These are phyloP conservation scores for Anastrepha obliqua DNA, from an alignment of 1,140 invertebrate species.

Conservation along the genomic window DNA sequence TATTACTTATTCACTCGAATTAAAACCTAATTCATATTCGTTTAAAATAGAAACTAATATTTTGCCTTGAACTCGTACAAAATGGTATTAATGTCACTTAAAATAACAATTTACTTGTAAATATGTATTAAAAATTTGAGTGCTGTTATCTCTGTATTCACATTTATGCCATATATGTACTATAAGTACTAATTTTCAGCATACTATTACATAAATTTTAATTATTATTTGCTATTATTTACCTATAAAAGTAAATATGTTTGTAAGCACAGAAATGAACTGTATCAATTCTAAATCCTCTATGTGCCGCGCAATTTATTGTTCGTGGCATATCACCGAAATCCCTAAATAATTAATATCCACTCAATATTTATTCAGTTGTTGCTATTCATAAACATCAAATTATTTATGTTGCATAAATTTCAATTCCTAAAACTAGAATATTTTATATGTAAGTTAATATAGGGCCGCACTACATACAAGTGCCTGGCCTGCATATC, in stretches of 20 bases:
- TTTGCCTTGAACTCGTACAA: too few relatives aligned
- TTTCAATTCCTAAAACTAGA: not conserved
- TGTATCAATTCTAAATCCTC: not conserved
- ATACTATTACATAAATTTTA: not conserved
- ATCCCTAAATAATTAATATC: conserved; percentile 32
- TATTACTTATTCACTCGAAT: too few relatives aligned
- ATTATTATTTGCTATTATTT: not conserved
- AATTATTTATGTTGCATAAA: not conserved
- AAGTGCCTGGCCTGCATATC: too few relatives aligned
- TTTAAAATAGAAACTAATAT: too few relatives aligned
- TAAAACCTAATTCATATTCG: too few relatives aligned
- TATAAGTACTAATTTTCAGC: not conserved
- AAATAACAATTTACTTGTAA: too few relatives aligned
- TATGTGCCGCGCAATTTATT: not conserved
- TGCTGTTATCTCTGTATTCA: too few relatives aligned
- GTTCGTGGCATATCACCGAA: conserved; percentile 2
- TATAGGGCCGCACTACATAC: not conserved
- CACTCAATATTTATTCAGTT: not conserved
- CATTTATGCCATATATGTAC: too few relatives aligned
- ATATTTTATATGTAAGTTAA: not conserved
- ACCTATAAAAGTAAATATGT: not conserved
- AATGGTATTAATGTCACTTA: too few relatives aligned
- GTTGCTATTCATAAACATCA: not conserved
- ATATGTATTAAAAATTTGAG: too few relatives aligned
- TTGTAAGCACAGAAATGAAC: not conserved